Conservation (phyloP, 2,888 invertebrate genomes). For the Diogma glabrata region DNA sequence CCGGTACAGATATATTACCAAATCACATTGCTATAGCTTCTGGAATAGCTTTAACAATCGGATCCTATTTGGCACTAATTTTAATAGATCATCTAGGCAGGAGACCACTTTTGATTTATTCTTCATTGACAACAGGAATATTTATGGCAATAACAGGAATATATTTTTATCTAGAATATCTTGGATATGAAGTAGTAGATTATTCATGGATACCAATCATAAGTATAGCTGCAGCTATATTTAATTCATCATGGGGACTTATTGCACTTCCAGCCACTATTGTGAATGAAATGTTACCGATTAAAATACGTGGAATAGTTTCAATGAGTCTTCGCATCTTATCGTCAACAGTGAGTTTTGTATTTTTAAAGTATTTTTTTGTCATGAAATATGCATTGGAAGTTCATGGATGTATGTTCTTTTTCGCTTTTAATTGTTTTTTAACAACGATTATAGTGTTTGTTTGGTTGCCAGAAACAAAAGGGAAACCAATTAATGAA, state of each 20-base stretch:
- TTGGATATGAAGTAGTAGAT: constrained; percentile 18
- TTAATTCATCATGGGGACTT: constrained; percentile 28
- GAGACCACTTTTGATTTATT: constrained; percentile 19
- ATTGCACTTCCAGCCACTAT: constrained; percentile 28
- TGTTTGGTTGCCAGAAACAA: constrained; percentile 31
- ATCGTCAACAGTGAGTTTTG: background rate
- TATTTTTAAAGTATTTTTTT: constrained; percentile 22
- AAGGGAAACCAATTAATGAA: constrained; percentile 29
- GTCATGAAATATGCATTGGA: constrained; percentile 23
- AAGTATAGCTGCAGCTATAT: constrained; percentile 27
- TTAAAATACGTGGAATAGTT: background rate
- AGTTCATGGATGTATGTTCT: constrained; percentile 30
- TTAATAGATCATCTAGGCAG: constrained; percentile 29
- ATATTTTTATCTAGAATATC: constrained; percentile 22
- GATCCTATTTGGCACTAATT: constrained; percentile 26
- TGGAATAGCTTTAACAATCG: constrained; percentile 29
- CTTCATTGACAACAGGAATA: constrained; percentile 23
- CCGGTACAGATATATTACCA: too few relatives aligned
- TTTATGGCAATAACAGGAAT: constrained; percentile 25
- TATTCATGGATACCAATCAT: constrained; percentile 28
- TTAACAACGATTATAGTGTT: constrained; percentile 27
- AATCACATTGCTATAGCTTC: constrained; percentile 22
- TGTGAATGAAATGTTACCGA: constrained; percentile 29
- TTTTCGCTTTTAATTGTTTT: constrained; percentile 27
- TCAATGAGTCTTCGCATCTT: background rate